Evolutionary conservation across 2,797 vertebrate species (phyloP).

Genomic region (Sarcoramphus papa): DNA sequence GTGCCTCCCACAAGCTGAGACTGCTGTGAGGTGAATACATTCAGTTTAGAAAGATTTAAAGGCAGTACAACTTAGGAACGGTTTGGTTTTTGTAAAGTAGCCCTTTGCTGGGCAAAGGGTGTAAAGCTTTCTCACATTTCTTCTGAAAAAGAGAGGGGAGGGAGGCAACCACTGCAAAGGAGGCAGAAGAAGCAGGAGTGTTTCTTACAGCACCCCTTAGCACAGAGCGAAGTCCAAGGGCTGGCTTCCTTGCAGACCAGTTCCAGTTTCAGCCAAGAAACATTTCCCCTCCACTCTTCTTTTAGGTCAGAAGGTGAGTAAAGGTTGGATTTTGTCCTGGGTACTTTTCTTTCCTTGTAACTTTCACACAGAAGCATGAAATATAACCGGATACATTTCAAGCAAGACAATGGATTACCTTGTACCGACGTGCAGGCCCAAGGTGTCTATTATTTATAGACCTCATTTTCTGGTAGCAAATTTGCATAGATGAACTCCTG

Average conservation of each 20-base stretch:
- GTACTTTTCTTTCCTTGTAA: neutral
- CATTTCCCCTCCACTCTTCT: neutral
- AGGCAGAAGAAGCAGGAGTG: neutral
- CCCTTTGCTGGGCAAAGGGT: neutral
- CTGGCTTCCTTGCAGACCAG: neutral
- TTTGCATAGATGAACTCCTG: constrained; percentile 18
- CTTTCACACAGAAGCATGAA: neutral
- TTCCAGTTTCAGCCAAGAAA: neutral
- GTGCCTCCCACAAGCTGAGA: neutral
- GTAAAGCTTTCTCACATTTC: neutral
- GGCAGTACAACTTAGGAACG: neutral
- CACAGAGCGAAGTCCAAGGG: neutral
- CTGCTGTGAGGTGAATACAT: neutral
- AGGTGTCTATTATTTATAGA: constrained; percentile 62
- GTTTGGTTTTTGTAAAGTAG: neutral
- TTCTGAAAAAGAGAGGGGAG: neutral
- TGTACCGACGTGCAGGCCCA: neutral
- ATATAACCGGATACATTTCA: neutral
- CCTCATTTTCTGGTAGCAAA: constrained; percentile 5
- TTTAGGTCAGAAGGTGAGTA: neutral
- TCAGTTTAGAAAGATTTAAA: neutral
- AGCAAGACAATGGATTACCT: constrained; percentile 15
- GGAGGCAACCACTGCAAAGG: neutral
- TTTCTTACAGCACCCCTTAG: neutral
- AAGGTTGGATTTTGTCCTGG: neutral